phyloP scores from a whole-genome alignment of 1,140 invertebrate species.

The Drosophila obscura region DNA sequence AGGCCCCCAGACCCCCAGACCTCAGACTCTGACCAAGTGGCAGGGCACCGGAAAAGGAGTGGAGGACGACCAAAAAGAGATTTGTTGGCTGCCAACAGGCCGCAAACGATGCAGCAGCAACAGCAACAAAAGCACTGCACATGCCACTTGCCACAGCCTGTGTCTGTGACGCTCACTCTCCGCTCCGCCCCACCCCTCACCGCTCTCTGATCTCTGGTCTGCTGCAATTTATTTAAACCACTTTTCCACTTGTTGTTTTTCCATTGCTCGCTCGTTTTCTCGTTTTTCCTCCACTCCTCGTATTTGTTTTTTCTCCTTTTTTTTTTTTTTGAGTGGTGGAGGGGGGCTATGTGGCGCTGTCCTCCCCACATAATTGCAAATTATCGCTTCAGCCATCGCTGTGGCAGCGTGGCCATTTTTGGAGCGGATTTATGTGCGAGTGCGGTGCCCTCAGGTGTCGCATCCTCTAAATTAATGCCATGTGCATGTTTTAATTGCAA shows the following conservation, averaged over 20 bases:
- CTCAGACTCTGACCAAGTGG: too few relatives aligned
- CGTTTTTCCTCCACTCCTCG: constrained; percentile 10
- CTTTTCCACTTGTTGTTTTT: constrained; percentile 56
- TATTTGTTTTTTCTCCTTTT: constrained; percentile 4
- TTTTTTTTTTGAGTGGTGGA: not conserved
- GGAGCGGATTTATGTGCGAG: constrained; percentile 58
- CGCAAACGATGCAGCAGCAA: constrained; percentile 62
- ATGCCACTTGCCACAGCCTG: constrained; percentile 33
- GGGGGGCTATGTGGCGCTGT: not conserved
- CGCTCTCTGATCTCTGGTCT: constrained; percentile 38
- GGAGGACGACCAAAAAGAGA: constrained; percentile 50
- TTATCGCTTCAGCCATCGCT: constrained; percentile 63
- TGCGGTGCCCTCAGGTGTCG: constrained; percentile 60
- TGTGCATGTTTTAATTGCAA: constrained; percentile 75
- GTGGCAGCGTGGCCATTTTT: constrained; percentile 54
- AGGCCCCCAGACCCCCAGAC: constrained; percentile 4
- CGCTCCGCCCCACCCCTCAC: not conserved
- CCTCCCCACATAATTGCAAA: constrained; percentile 71
- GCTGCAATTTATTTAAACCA: constrained; percentile 66
- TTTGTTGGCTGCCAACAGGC: constrained; percentile 75
- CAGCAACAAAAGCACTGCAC: constrained; percentile 41
- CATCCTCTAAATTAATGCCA: constrained; percentile 74
- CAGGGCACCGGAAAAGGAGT: not conserved
- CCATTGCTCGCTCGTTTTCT: constrained; percentile 10
- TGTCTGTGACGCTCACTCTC: too few relatives aligned